A percentile compares a stretch with the other conserved stretches of the same genome.
Evolutionary conservation across 2,888 invertebrate genomes (phyloP).

Genomic region (Fragum whitleyi): DNA sequence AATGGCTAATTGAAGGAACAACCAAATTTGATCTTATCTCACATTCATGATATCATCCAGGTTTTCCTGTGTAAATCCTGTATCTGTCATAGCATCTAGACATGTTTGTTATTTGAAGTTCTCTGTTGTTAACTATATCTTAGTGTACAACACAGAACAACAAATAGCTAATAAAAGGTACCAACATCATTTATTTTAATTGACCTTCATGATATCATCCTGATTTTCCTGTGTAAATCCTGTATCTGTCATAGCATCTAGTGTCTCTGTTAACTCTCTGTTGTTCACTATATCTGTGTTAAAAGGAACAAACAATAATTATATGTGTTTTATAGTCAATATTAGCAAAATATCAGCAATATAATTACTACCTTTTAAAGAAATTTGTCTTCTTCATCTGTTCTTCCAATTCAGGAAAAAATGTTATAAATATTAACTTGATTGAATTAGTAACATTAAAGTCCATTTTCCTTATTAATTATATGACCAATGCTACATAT

Average conservation of each 20-base stretch:
- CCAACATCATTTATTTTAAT: no score
- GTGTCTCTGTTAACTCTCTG: conserved; percentile 62
- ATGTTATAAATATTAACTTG: no score
- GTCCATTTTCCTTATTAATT: no score
- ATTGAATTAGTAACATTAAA: no score
- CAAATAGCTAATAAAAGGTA: no score
- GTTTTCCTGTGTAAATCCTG: conserved; percentile 66
- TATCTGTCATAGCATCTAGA: conserved; percentile 75
- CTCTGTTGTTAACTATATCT: conserved; percentile 69
- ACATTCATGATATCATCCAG: conserved; percentile 71
- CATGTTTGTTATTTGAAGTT: conserved; percentile 64
- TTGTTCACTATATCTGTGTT: conserved; percentile 71
- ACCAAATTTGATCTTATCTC: no score
- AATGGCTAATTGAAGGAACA: no score
- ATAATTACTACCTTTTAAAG: no score
- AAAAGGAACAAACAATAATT: background rate
- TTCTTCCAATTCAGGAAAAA: no score
- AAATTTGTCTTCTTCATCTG: no score
- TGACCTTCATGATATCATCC: conserved; percentile 71
- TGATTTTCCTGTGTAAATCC: conserved; percentile 68
- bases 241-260: conserved; percentile 75
- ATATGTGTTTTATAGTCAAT: background rate
- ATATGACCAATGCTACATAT: no score
- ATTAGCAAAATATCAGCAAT: background rate
- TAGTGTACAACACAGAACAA: no score